Percentiles rank a stretch among this genome's conserved stretches.
phyloP scores from a whole-genome alignment of 2,113 vertebrate genomes.

The Tenebrosternarchus preto region DNA sequence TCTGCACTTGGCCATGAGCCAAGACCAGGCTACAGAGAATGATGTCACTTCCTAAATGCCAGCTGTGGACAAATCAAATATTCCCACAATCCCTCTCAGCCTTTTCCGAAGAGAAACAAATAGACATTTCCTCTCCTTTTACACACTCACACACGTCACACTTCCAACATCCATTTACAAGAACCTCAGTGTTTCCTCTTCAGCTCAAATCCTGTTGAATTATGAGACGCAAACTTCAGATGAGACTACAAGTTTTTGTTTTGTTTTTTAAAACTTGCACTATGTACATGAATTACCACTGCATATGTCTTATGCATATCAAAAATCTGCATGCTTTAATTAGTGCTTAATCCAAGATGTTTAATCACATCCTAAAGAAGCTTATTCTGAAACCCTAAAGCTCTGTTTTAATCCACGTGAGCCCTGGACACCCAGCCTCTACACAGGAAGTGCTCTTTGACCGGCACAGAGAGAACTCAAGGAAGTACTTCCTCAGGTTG shows the following conservation, averaged over 20 bases:
- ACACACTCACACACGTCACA: conserved; percentile 5
- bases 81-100: conserved; percentile 48
- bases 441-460: conserved; percentile 37
- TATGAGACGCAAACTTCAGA: not conserved
- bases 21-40: conserved; percentile 47
- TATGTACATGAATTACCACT: not conserved
- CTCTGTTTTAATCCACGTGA: no score
- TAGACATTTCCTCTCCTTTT: conserved; percentile 4
- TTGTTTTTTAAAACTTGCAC: not conserved
- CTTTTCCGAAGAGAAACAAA: conserved; percentile 54
- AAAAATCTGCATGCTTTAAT: no score
- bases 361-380: no score
- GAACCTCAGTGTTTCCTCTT: conserved; percentile 26
- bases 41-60: conserved; percentile 49
- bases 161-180: conserved; percentile 11
- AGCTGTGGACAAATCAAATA: conserved; percentile 49
- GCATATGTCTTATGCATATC: not conserved
- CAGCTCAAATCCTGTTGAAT: not conserved
- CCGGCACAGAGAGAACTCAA: conserved; percentile 3
- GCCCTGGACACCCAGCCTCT: no score
- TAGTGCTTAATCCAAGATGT: no score
- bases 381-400: no score
- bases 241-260: not conserved
- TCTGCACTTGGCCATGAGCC: conserved; percentile 26
- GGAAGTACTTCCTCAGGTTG: not conserved